A percentile compares a stretch with the other conserved stretches of the same genome.
phyloP scores from a whole-genome alignment of 2,888 invertebrate genomes.

The Pilophorus perplexus region DNA sequence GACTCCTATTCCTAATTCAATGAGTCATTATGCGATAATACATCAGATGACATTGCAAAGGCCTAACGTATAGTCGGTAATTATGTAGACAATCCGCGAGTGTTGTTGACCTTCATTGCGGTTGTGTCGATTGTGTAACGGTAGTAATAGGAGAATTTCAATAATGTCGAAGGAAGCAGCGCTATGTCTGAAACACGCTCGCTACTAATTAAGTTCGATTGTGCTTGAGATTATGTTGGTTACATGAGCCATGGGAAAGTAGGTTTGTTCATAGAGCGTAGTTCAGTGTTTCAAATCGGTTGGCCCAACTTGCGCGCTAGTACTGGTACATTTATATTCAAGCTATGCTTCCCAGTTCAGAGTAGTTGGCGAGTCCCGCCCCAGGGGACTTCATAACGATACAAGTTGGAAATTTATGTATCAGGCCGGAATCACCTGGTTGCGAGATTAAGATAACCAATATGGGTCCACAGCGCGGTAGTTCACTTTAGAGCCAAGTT shows the following conservation, averaged over 20 bases:
- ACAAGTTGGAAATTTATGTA: slow-evolving; percentile 28
- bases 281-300: slow-evolving; percentile 21
- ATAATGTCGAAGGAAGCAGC: too few species aligned
- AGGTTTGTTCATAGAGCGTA: not conserved
- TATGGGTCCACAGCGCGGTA: slow-evolving; percentile 1
- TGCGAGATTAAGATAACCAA: slow-evolving; percentile 24
- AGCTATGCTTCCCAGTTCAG: slow-evolving; percentile 2
- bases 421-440: slow-evolving; percentile 23
- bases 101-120: too few species aligned
- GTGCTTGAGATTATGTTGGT: slow-evolving; percentile 1
- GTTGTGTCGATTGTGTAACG: too few species aligned
- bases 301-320: slow-evolving; percentile 2
- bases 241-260: not conserved
- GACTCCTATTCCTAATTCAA: too few species aligned
- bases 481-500: slow-evolving; percentile 4
- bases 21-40: too few species aligned
- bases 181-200: too few species aligned
- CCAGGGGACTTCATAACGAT: slow-evolving; percentile 24
- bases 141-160: too few species aligned
- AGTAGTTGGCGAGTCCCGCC: slow-evolving; percentile 17
- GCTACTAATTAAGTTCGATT: too few species aligned
- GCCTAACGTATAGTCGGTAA: too few species aligned
- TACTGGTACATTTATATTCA: slow-evolving; percentile 22
- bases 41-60: too few species aligned
- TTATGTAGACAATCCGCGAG: too few species aligned